A percentile compares a stretch with the other conserved stretches of the same genome.
phyloP scores from a whole-genome alignment of 35 echinoderm and acorn worm species.

The Chiridota heheva region DNA sequence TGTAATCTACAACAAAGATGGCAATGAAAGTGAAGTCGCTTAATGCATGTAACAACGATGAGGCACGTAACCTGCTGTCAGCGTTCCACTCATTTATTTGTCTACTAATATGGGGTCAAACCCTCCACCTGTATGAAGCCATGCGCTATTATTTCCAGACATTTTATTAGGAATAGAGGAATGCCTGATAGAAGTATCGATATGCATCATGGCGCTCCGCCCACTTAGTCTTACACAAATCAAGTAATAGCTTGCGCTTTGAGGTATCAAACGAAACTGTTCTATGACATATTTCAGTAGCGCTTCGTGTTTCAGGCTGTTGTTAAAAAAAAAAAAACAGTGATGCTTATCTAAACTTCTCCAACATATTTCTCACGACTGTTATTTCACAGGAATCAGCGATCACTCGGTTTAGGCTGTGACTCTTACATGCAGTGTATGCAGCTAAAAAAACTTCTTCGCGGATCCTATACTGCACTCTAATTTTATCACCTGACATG shows the following conservation, averaged over 20 bases:
- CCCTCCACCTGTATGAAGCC: no score
- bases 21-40: neutral
- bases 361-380: slow-evolving; percentile 34
- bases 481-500: no score
- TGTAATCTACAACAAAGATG: neutral
- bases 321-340: slow-evolving; percentile 32
- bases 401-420: slow-evolving; percentile 50
- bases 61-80: no score
- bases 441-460: no score
- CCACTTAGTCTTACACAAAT: slow-evolving; percentile 43
- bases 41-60: neutral
- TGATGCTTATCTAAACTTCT: slow-evolving; percentile 45
- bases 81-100: no score
- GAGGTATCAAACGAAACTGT: neutral
- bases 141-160: neutral
- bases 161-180: neutral
- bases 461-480: no score
- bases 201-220: slow-evolving; percentile 39
- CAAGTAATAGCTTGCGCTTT: slow-evolving; percentile 20
- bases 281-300: slow-evolving; percentile 14
- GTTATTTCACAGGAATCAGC: slow-evolving; percentile 16
- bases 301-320: slow-evolving; percentile 26
- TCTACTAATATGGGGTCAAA: neutral
- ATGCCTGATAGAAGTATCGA: slow-evolving; percentile 41
- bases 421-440: slow-evolving; percentile 35